Percentiles rank a stretch among this genome's conserved stretches.
These are phyloP conservation scores for Megaustenia siamemsis DNA, from an alignment of 2,888 invertebrate genomes.

Conservation along the genomic window DNA sequence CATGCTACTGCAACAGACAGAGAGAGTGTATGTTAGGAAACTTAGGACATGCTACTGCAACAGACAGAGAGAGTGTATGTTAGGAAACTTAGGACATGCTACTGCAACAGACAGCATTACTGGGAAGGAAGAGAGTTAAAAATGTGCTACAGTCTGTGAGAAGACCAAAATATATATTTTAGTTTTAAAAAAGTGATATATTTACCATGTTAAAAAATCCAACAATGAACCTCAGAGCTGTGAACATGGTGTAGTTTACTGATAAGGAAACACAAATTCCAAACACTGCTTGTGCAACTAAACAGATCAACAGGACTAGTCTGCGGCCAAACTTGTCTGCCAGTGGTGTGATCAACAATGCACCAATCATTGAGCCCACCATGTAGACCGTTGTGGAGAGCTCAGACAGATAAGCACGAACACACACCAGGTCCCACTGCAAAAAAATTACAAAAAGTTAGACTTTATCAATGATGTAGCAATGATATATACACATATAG, in stretches of 20 bases:
- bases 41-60: no score
- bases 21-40: no score
- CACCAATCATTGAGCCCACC: slow-evolving; percentile 70
- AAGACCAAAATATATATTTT: no score
- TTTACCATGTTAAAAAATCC: slow-evolving; percentile 74
- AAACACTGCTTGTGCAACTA: slow-evolving; percentile 66
- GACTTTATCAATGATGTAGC: no score
- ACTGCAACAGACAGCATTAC: no score
- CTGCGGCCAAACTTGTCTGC: slow-evolving; percentile 73
- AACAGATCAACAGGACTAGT: slow-evolving; percentile 62
- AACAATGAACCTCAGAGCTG: slow-evolving; percentile 67
- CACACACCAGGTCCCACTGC: slow-evolving; percentile 75
- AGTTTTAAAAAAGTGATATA: neutral
- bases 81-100: no score
- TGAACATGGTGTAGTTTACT: slow-evolving; percentile 64
- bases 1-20: no score
- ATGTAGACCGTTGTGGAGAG: slow-evolving; percentile 73
- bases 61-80: no score
- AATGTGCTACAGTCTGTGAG: no score
- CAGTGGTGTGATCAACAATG: slow-evolving; percentile 67
- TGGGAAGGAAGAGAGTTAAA: no score
- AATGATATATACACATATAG: no score
- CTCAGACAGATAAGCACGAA: slow-evolving; percentile 66
- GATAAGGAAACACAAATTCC: slow-evolving; percentile 66
- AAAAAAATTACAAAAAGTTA: no score